Conservation (phyloP, 2,888 invertebrate species). For the Pheosia gnoma region DNA sequence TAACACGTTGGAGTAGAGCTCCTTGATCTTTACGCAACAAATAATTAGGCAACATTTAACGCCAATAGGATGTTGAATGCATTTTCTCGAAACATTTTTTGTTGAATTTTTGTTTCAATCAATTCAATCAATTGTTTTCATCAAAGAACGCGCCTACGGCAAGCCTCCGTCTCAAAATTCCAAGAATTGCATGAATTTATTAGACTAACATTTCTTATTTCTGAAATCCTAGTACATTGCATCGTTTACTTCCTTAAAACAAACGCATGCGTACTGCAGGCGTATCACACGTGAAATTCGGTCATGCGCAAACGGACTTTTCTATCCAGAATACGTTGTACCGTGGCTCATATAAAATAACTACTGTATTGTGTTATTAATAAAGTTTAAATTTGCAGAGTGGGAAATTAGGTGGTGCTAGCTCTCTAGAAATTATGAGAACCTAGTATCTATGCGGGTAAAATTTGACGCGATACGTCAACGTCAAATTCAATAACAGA, state of each 20-base stretch:
- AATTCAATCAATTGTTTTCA: too few species aligned
- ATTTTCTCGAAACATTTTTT: too few species aligned
- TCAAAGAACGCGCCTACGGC: too few species aligned
- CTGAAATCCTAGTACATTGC: conserved; percentile 1
- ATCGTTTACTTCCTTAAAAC: conserved; percentile 5
- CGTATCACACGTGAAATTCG: background rate
- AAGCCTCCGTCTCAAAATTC: too few species aligned
- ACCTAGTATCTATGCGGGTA: conserved; percentile 34
- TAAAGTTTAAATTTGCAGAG: background rate
- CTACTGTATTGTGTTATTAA: background rate
- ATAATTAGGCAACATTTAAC: too few species aligned
- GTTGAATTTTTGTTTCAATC: too few species aligned
- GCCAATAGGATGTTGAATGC: too few species aligned
- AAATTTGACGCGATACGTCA: conserved; percentile 11
- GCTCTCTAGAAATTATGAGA: conserved; percentile 14
- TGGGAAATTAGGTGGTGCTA: background rate
- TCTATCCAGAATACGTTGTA: background rate
- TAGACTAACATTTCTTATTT: background rate
- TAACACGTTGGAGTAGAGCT: too few species aligned
- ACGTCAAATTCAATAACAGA: background rate
- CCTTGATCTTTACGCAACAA: too few species aligned
- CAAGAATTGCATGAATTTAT: too few species aligned
- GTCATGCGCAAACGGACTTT: conserved; percentile 4
- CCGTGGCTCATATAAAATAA: background rate
- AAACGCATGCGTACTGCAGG: conserved; percentile 6